phyloP scores from a whole-genome alignment of 2,888 invertebrate genomes.

The Saturnia pavonia region DNA sequence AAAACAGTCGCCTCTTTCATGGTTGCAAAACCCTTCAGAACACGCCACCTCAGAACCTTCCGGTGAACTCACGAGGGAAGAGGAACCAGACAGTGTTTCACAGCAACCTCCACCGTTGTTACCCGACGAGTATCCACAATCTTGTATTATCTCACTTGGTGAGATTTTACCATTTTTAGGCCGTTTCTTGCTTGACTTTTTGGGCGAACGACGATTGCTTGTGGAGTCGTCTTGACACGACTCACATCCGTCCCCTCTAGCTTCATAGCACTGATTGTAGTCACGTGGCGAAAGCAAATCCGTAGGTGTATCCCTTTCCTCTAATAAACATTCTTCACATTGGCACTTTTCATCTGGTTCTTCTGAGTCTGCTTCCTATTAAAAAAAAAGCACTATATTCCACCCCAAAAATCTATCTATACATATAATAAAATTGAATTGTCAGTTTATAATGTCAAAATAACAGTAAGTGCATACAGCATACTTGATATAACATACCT shows the following conservation, averaged over 20 bases:
- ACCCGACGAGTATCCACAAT: slow-evolving; percentile 95
- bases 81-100: slow-evolving; percentile 85
- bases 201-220: slow-evolving; percentile 61
- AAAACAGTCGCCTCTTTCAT: slow-evolving; percentile 81
- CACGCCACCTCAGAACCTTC: slow-evolving; percentile 96
- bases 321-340: slow-evolving; percentile 73
- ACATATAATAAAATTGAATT: no score
- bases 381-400: not conserved
- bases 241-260: slow-evolving; percentile 55
- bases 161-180: slow-evolving; percentile 81
- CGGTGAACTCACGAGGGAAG: slow-evolving; percentile 91
- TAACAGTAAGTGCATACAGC: no score
- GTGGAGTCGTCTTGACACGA: slow-evolving; percentile 78
- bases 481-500: slow-evolving; percentile 43
- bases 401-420: not conserved
- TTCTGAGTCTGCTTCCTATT: slow-evolving; percentile 72
- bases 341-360: slow-evolving; percentile 77
- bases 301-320: slow-evolving; percentile 71
- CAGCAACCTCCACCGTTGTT: slow-evolving; percentile 86
- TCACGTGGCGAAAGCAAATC: slow-evolving; percentile 65
- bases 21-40: slow-evolving; percentile 93
- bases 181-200: slow-evolving; percentile 60
- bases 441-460: not conserved
- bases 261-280: slow-evolving; percentile 60
- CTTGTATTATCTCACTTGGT: slow-evolving; percentile 87